phyloP scores from a whole-genome alignment of 2,888 invertebrate species.

The Chloromyia formosa region DNA sequence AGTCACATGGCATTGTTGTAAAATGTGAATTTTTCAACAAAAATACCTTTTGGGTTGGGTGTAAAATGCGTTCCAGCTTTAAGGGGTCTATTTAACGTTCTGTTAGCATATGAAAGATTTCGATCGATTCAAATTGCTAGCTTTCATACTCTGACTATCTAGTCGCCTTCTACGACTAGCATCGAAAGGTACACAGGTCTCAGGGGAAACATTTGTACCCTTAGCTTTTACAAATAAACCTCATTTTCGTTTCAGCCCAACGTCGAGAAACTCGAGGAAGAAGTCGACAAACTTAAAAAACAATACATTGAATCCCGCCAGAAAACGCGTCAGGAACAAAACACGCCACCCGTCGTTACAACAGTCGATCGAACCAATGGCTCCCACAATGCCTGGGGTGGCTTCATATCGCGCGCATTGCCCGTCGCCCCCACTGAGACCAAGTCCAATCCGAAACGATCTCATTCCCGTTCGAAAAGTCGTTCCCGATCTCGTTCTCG shows the following conservation, averaged over 20 bases:
- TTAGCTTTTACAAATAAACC: too few relatives aligned
- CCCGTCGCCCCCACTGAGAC: constrained; percentile 57
- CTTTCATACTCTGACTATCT: too few relatives aligned
- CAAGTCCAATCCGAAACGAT: constrained; percentile 57
- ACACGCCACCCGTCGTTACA: constrained; percentile 61
- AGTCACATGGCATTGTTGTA: too few relatives aligned
- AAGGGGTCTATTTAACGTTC: too few relatives aligned
- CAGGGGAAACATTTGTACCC: too few relatives aligned
- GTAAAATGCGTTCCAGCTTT: too few relatives aligned
- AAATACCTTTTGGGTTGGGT: too few relatives aligned
- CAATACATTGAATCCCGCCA: constrained; percentile 69
- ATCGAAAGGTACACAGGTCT: too few relatives aligned
- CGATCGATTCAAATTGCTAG: too few relatives aligned
- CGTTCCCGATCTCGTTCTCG: constrained; percentile 56
- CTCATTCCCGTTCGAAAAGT: constrained; percentile 57
- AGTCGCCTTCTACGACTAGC: too few relatives aligned
- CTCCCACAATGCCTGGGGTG: constrained; percentile 74
- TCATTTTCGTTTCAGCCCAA: constrained; percentile 66
- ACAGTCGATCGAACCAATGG: constrained; percentile 69
- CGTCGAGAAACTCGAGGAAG: constrained; percentile 76
- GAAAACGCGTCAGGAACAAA: constrained; percentile 60
- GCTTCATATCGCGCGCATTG: constrained; percentile 69
- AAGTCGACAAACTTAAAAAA: constrained; percentile 77
- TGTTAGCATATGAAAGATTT: too few relatives aligned
- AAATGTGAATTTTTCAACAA: too few relatives aligned